These are phyloP conservation scores for Herminia tarsipennalis DNA, from an alignment of 2,888 invertebrate species.

Conservation along the genomic window DNA sequence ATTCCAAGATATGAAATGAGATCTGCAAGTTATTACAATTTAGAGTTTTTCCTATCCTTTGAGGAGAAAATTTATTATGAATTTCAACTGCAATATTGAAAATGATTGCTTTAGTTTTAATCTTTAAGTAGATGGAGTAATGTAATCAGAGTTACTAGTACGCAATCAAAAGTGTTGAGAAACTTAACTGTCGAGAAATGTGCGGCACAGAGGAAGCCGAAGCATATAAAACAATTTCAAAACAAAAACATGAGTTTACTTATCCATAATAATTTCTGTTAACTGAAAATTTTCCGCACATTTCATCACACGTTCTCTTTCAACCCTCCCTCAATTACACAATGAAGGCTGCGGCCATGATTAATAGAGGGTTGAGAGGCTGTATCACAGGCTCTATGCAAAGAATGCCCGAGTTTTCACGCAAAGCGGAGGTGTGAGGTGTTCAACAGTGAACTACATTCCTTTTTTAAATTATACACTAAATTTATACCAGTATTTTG, in stretches of 20 bases:
- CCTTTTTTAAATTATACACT: constrained; percentile 18
- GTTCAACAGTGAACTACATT: constrained; percentile 19
- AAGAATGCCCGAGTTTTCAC: constrained; percentile 8
- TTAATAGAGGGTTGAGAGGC: constrained; percentile 1
- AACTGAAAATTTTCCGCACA: constrained; percentile 3
- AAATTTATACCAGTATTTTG: too few species aligned
- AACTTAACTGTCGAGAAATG: too few species aligned
- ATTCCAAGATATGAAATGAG: not conserved
- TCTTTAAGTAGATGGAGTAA: too few species aligned
- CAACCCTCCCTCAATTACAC: constrained; percentile 6
- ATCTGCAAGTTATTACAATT: not conserved
- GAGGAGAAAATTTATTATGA: not conserved
- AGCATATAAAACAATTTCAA: too few species aligned
- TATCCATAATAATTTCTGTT: not conserved
- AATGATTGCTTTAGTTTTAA: too few species aligned
- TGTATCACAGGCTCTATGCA: constrained; percentile 1
- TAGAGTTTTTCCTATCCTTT: not conserved
- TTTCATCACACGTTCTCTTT: constrained; percentile 1
- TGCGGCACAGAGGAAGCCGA: too few species aligned
- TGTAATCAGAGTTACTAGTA: too few species aligned
- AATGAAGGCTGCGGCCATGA: constrained; percentile 6
- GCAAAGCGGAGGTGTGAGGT: not conserved
- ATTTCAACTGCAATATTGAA: too few species aligned
- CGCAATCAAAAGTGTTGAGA: too few species aligned
- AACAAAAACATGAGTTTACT: too few species aligned